A percentile compares a stretch with the other conserved stretches of the same genome.
These are phyloP conservation scores for Sinopyrophorus schimmeli DNA, from an alignment of 2,888 invertebrate genomes.

Conservation along the genomic window DNA sequence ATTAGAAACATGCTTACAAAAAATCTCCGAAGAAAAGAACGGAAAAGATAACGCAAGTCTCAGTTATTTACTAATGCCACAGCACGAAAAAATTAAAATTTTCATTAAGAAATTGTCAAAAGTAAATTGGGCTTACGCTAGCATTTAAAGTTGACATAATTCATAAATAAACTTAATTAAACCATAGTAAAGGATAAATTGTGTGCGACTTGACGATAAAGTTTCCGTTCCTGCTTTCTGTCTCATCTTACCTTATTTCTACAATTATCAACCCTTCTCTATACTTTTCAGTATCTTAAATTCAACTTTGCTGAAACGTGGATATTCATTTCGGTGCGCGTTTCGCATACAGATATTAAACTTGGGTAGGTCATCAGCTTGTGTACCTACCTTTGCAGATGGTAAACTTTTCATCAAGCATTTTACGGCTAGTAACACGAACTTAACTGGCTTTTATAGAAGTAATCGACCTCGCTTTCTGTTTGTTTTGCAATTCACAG, in stretches of 20 bases:
- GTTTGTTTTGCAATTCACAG: conserved; percentile 6
- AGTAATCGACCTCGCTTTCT: conserved; percentile 14
- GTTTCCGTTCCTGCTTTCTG: conserved; percentile 13
- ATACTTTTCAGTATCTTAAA: conserved; percentile 22
- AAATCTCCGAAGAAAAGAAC: too few relatives aligned
- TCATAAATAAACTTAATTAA: conserved; percentile 31
- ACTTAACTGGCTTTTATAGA: conserved; percentile 30
- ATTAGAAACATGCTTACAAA: too few relatives aligned
- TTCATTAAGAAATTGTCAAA: conserved; percentile 25
- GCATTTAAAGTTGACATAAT: conserved; percentile 27
- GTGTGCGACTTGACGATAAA: conserved; percentile 3
- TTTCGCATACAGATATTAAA: conserved; percentile 30
- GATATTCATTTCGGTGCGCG: conserved; percentile 27
- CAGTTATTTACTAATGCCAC: background rate
- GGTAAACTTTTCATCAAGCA: conserved; percentile 28
- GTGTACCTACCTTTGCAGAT: conserved; percentile 28
- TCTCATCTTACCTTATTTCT: conserved; percentile 17
- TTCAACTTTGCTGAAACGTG: conserved; percentile 26
- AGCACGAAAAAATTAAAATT: conserved; percentile 17
- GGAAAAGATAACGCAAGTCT: too few relatives aligned
- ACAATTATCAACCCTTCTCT: conserved; percentile 15
- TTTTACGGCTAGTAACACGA: conserved; percentile 39
- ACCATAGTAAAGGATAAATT: conserved; percentile 25
- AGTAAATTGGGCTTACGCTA: conserved; percentile 17
- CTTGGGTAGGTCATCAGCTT: conserved; percentile 29